Evolutionary conservation across 1,140 invertebrate species (phyloP), one percentile per base, ranked within the genome.

Genomic region (Augochlora pura): DNA sequence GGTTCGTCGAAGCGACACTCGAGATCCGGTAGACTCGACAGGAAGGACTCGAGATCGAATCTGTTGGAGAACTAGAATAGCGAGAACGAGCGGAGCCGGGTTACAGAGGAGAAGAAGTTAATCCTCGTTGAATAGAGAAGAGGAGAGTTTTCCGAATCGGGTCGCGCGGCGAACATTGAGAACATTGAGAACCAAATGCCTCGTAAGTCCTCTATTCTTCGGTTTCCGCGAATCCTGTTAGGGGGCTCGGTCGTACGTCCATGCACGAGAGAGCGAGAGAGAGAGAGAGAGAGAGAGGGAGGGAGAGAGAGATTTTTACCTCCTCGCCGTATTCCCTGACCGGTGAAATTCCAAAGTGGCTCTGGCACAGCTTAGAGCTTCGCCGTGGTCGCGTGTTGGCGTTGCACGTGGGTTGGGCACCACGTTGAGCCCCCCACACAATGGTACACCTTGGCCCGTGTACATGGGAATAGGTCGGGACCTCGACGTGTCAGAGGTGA

Each of bases 401-500:
- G 88, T 86, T 85, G 78, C 64, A 88, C 88, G 88, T 90, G 89
- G 89, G 89, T 79, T 85, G 88, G 83, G 83, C 80, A 81, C 78
- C 80, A 73, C 83, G 72, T 82, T 76, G 84, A 77, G 78, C 64
- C 83, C 76, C 78, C 69, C 82, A 77, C 71, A 87, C 81, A 81
- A 81, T 85, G 84, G 80, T 80, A 86, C 66, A 82, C 77, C 86
- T 80, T 74, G 80, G 80, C 82, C 84, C 62, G 82, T 82, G 84
- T 84, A 84, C 83, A 84, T 73, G 81, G 82, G 85, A 88, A 91
- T 87, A 91, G 91, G 89, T 91, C 90, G 82, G 76, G 90, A 91
- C 90, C 91, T 76, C 69, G 62, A 78, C 83, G 88, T 91, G 91
- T 92, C 91, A 92, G 87, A 92, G 91, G 91, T 92, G 89, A 92